These are phyloP conservation scores for Oreohelix idahoensis DNA, from an alignment of 1,140 invertebrate species.

Conservation along the genomic window DNA sequence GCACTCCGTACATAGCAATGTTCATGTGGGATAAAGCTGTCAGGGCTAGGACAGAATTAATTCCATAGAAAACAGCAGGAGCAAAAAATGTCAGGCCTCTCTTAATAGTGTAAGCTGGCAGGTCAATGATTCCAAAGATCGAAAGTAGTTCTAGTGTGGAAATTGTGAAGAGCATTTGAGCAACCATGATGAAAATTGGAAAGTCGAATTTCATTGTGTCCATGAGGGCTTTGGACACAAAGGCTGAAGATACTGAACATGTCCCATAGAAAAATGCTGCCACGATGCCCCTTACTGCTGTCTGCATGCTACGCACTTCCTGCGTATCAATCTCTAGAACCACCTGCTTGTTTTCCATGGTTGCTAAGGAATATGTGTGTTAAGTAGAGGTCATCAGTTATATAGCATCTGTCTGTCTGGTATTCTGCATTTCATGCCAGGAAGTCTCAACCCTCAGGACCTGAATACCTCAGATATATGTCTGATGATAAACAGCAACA, in stretches of 20 bases:
- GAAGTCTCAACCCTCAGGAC: background rate
- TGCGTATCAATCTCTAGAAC: constrained; percentile 35
- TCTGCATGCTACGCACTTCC: constrained; percentile 25
- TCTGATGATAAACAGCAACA: background rate
- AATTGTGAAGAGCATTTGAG: constrained; percentile 73
- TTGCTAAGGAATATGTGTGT: background rate
- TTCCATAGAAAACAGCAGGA: constrained; percentile 74
- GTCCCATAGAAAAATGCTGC: constrained; percentile 74
- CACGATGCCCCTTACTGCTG: constrained; percentile 54
- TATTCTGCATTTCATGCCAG: background rate
- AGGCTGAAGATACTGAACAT: constrained; percentile 74
- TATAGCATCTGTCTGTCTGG: background rate
- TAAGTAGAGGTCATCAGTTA: background rate
- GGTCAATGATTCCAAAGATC: constrained; percentile 56
- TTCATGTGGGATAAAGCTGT: constrained; percentile 75
- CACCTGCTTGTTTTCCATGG: constrained; percentile 11
- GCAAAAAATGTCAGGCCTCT: constrained; percentile 69
- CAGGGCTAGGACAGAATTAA: constrained; percentile 73
- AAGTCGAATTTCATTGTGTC: constrained; percentile 73
- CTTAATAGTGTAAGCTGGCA: constrained; percentile 69
- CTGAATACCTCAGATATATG: no score
- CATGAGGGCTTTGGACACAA: constrained; percentile 75
- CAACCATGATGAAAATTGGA: constrained; percentile 73
- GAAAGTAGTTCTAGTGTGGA: constrained; percentile 63
- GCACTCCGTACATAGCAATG: constrained; percentile 76